phyloP scores from a whole-genome alignment of 2,113 vertebrate species.

The Cichladusa arquata region DNA sequence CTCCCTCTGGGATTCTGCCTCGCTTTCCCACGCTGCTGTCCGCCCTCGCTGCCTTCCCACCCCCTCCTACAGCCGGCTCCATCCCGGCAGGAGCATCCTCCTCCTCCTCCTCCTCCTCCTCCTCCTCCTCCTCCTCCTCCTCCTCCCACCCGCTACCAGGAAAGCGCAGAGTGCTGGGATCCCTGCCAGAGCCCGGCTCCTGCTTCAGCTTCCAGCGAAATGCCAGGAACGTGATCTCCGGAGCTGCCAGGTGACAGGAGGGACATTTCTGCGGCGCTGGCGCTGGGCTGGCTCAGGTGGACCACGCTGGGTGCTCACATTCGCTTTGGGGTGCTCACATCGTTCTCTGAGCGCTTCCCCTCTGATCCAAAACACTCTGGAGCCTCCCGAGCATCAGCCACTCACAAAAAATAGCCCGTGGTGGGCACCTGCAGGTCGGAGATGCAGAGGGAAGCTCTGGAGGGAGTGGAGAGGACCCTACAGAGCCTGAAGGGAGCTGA shows the following conservation, averaged over 20 bases:
- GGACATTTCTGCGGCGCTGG: background rate
- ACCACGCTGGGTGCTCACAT: background rate
- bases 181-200: conserved; percentile 31
- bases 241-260: background rate
- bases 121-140: background rate
- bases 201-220: conserved; percentile 38
- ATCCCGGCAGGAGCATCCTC: background rate
- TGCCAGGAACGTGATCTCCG: conserved; percentile 18
- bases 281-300: accelerated
- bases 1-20: background rate
- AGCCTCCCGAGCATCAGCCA: background rate
- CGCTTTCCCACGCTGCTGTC: background rate
- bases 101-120: background rate
- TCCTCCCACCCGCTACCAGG: background rate
- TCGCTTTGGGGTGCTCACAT: background rate
- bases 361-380: background rate
- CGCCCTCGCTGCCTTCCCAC: background rate
- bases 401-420: background rate
- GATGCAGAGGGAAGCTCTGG: too few species aligned
- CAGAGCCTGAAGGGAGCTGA: background rate
- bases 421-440: background rate
- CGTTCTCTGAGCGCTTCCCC: accelerated
- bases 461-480: background rate
- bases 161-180: conserved; percentile 46
- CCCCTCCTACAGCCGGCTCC: background rate